Conservation (phyloP, 2,888 invertebrate genomes). For the Hyposoter didymator region DNA sequence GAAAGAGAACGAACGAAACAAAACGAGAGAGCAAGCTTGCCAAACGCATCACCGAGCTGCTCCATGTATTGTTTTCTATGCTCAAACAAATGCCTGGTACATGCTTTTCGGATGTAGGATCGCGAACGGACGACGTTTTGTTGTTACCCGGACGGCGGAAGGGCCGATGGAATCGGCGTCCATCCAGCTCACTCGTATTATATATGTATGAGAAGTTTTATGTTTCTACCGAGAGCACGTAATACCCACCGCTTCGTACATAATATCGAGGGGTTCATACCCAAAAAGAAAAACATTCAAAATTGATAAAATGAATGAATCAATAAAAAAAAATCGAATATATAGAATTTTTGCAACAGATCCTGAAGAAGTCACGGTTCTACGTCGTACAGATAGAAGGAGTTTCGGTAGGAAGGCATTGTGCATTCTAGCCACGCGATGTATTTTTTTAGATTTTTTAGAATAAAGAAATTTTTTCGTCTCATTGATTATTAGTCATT, state of each 20-base stretch:
- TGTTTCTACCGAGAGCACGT: background rate
- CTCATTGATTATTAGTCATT: too few relatives aligned
- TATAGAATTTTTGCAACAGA: background rate
- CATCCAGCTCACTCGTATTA: conserved; percentile 13
- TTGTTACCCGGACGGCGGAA: conserved; percentile 67
- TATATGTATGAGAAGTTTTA: background rate
- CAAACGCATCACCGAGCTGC: conserved; percentile 43
- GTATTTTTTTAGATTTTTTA: too few relatives aligned
- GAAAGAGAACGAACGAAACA: conserved; percentile 5
- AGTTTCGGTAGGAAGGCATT: too few relatives aligned
- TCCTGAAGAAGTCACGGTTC: background rate
- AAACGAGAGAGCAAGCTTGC: conserved; percentile 27
- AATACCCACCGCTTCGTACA: background rate
- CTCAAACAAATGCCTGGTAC: conserved; percentile 65
- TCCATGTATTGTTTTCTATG: conserved; percentile 61
- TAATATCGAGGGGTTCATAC: conserved; percentile 3
- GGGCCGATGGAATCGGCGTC: conserved; percentile 56
- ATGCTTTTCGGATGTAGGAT: conserved; percentile 47
- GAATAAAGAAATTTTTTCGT: too few relatives aligned
- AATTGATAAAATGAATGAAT: too few relatives aligned
- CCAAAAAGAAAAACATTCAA: background rate
- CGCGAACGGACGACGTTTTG: conserved; percentile 54
- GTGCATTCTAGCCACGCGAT: too few relatives aligned
- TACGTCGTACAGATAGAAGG: too few relatives aligned
- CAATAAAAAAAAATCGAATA: conserved; percentile 4